phyloP scores from a whole-genome alignment of 2,888 invertebrate genomes.

The Agriopis marginaria region DNA sequence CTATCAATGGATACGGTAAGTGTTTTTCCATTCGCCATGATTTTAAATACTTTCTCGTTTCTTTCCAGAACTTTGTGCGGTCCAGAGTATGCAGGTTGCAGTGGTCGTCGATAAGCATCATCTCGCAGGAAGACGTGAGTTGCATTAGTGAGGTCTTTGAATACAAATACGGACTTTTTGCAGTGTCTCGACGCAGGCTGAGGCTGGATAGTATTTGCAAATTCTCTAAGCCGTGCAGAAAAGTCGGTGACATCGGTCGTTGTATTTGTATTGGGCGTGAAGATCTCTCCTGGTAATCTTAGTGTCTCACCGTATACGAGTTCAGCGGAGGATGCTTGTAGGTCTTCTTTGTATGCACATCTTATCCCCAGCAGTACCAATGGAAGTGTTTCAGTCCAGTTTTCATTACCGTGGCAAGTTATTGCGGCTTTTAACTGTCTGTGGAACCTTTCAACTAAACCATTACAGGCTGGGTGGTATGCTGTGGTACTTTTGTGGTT shows the following conservation, averaged over 20 bases:
- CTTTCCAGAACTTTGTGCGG: background rate
- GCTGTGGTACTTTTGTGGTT: background rate
- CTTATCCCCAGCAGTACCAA: background rate
- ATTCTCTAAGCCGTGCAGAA: background rate
- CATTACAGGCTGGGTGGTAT: conserved; percentile 7
- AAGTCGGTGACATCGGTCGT: background rate
- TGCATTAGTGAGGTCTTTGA: background rate
- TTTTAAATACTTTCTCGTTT: too few relatives aligned
- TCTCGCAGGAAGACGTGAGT: background rate
- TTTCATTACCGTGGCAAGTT: background rate
- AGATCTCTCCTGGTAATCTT: conserved; percentile 2
- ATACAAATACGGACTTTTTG: background rate
- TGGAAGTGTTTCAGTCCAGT: background rate
- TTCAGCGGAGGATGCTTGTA: background rate
- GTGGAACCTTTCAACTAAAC: background rate
- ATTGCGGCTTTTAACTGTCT: conserved; percentile 3
- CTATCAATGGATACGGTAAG: too few relatives aligned
- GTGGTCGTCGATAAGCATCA: background rate
- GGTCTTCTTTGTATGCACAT: conserved; percentile 2
- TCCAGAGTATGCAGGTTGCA: background rate
- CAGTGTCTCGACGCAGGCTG: background rate
- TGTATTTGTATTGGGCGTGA: background rate
- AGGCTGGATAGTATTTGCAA: background rate
- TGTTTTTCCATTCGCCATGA: too few relatives aligned
- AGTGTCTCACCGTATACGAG: conserved; percentile 3